Conservation (phyloP, 92 coral and sea anemone species). For the Bergia sp. region DNA sequence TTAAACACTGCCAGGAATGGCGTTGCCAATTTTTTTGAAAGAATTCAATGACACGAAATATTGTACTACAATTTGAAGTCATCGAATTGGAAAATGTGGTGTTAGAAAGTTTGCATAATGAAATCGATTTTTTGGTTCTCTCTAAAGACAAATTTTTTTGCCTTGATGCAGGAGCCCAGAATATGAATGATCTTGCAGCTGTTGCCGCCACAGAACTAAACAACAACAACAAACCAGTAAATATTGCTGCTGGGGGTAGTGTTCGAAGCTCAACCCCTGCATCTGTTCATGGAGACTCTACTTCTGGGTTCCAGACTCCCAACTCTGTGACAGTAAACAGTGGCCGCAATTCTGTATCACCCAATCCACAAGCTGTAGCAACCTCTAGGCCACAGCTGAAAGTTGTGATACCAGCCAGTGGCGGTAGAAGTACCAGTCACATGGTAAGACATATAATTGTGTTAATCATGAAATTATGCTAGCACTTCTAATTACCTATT, state of each 20-base stretch:
- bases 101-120: no score
- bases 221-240: conserved; percentile 42
- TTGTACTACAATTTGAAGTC: no score
- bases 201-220: conserved; percentile 83
- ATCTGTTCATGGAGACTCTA: conserved; percentile 62
- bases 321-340: conserved; percentile 54
- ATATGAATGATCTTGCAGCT: conserved; percentile 85
- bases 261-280: conserved; percentile 56
- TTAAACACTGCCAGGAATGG: no score
- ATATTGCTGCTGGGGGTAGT: conserved; percentile 7
- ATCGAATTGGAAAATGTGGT: neutral
- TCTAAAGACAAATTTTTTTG: neutral
- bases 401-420: conserved; percentile 78
- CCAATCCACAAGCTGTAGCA: conserved; percentile 68
- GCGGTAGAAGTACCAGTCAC: conserved; percentile 21
- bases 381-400: conserved; percentile 80
- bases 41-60: neutral
- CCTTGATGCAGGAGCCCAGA: conserved; percentile 61
- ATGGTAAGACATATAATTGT: conserved; percentile 26
- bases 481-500: no score
- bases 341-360: conserved; percentile 84
- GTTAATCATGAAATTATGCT: neutral
- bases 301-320: conserved; percentile 70
- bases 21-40: no score
- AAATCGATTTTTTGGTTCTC: neutral